A percentile compares a stretch with the other conserved stretches of the same genome.
Conservation (phyloP, 2,113 vertebrate genomes). For the Sceloporus undulatus region DNA sequence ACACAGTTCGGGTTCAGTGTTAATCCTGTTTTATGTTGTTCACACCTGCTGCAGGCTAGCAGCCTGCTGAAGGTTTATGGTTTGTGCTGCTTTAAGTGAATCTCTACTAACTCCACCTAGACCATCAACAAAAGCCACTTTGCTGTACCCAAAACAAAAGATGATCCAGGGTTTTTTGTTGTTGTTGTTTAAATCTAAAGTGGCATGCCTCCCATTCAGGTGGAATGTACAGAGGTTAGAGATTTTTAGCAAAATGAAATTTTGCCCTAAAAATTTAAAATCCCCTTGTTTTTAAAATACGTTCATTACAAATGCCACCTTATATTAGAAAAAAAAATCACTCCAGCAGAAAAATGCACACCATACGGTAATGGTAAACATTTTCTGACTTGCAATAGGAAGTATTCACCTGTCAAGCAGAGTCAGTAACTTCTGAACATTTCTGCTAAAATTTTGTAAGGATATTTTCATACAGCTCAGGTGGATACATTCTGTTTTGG, state of each 20-base stretch:
- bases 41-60: conserved; percentile 83
- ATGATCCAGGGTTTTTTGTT: not conserved
- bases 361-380: not conserved
- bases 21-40: conserved; percentile 88
- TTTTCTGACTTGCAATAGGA: not conserved
- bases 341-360: conserved; percentile 36
- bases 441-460: conserved; percentile 28
- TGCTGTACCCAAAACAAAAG: conserved; percentile 58
- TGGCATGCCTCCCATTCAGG: not conserved
- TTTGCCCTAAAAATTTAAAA: conserved; percentile 15
- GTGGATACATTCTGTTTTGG: not conserved
- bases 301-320: conserved; percentile 34
- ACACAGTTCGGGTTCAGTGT: conserved; percentile 74
- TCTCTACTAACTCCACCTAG: conserved; percentile 52
- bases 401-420: not conserved
- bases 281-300: conserved; percentile 37
- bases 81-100: conserved; percentile 68
- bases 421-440: not conserved
- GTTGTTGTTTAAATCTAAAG: not conserved
- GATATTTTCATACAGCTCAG: not conserved
- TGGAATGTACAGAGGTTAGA: not conserved
- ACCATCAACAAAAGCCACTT: conserved; percentile 42
- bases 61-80: conserved; percentile 75
- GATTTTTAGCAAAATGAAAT: not conserved
- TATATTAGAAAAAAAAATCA: conserved; percentile 37